phyloP scores from a whole-genome alignment of 2,888 invertebrate genomes.

The Chymomyza amoena region DNA sequence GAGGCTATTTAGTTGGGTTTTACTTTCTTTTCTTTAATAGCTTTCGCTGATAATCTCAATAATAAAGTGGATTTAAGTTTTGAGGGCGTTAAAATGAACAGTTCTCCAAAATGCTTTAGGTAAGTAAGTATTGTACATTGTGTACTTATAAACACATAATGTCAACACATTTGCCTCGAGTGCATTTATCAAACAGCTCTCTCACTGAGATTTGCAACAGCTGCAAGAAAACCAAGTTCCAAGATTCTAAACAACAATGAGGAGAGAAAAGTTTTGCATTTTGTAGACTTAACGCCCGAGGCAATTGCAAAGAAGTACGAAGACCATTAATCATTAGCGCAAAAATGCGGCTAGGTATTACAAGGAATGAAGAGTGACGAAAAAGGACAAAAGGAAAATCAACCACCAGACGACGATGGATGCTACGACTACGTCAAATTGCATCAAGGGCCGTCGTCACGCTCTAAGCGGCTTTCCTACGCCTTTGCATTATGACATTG shows the following conservation, averaged over 20 bases:
- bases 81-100: background rate
- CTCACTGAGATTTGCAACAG: constrained; percentile 67
- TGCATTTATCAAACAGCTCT: constrained; percentile 63
- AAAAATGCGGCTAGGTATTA: constrained; percentile 45
- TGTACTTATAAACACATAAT: background rate
- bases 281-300: background rate
- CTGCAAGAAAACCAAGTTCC: constrained; percentile 37
- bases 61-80: background rate
- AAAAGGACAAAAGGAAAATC: constrained; percentile 26
- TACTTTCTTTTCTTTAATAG: background rate
- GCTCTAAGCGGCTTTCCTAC: constrained; percentile 51
- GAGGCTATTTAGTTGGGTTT: background rate
- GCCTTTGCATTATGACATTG: constrained; percentile 27
- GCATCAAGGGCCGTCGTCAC: constrained; percentile 19
- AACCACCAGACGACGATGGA: constrained; percentile 38
- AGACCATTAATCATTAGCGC: constrained; percentile 70
- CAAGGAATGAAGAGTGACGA: background rate
- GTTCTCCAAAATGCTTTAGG: background rate
- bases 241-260: background rate
- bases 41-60: background rate
- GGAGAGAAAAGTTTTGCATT: background rate
- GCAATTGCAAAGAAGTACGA: constrained; percentile 6
- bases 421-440: background rate
- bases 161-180: constrained; percentile 15
- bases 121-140: background rate